Evolutionary conservation across 1,140 invertebrate genomes (phyloP), one percentile per base, ranked within the genome.

Genomic region (Pachypeltis micranthus): DNA sequence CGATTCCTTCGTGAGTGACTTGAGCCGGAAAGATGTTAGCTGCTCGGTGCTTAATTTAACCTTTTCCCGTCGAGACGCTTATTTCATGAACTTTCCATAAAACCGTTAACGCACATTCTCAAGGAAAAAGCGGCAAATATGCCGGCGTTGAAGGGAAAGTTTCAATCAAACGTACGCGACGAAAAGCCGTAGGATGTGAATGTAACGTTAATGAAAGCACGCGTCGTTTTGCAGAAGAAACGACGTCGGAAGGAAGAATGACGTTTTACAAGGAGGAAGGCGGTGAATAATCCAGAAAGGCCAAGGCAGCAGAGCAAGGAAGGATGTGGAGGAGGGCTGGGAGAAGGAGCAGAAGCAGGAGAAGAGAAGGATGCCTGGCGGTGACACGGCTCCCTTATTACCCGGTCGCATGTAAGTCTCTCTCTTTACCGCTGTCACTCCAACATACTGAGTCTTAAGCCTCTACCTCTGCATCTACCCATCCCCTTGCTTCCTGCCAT

Each of bases 371-470:
- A 51, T 51, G 47, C 47, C 10, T 51, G 47, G 12, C 21, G 47
- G 47, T 51, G 47, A 51, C 47, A 51, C 47, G 47, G 19, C 21
- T 51, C 47, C 47, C 47, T 51, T 51, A 51, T 51, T 51, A 51
- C 47, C 47, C 12, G 7, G 7, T 51, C 12, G 47, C 47, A 51
- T 51, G 47, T 51, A 51, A 51, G 47, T 51, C 47, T 51, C 47
- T 51, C 47, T 51, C 47, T 51, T 51, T 51, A 51, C 47, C 47
- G 47, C 47, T 51, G 47, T 51, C 47, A 51, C 47, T 51, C 47
- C 47, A 51, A 51, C 47, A 51, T 51, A 51, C 47, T 51, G 47
- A 51, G 10, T 51, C 47, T 51, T 16, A 51, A 21, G 47, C n/a
- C n/a, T n/a, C n/a, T n/a, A n/a, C n/a, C n/a, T n/a, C n/a, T n/a